phyloP scores from a whole-genome alignment of 2,888 invertebrate genomes.

The Mellilla xanthometata region DNA sequence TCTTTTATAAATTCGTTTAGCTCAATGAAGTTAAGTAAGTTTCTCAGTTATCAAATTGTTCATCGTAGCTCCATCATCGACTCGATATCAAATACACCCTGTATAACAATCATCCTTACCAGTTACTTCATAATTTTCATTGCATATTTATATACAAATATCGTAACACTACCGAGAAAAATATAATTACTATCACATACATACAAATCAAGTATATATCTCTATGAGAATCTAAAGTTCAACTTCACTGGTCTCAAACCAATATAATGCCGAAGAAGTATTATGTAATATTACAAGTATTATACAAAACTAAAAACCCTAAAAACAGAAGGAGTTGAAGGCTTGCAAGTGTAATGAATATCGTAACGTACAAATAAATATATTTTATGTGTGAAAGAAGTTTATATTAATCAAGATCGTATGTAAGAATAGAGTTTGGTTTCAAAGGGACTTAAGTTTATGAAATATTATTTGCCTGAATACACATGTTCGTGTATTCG shows the following conservation, averaged over 20 bases:
- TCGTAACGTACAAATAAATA: too few relatives aligned
- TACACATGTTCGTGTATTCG: too few relatives aligned
- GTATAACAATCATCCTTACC: constrained; percentile 24
- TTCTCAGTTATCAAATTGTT: constrained; percentile 8
- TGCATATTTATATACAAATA: constrained; percentile 41
- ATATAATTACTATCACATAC: constrained; percentile 52
- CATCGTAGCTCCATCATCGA: constrained; percentile 4
- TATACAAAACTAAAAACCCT: too few relatives aligned
- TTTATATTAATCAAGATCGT: too few relatives aligned
- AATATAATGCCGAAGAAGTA: not conserved
- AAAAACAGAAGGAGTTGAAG: too few relatives aligned
- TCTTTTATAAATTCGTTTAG: constrained; percentile 2
- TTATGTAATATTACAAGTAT: too few relatives aligned
- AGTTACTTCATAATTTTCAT: constrained; percentile 33
- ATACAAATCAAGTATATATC: constrained; percentile 38
- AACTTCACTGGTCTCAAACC: not conserved
- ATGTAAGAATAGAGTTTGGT: too few relatives aligned
- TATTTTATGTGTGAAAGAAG: too few relatives aligned
- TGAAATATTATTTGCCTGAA: too few relatives aligned
- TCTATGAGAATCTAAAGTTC: constrained; percentile 42
- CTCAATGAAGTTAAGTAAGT: not conserved
- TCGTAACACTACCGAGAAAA: constrained; percentile 32
- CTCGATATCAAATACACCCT: constrained; percentile 21
- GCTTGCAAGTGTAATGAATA: too few relatives aligned
- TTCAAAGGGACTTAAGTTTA: too few relatives aligned